These are phyloP conservation scores for Aspidoscelis tigris DNA, from an alignment of 2,113 vertebrate species.

Conservation along the genomic window DNA sequence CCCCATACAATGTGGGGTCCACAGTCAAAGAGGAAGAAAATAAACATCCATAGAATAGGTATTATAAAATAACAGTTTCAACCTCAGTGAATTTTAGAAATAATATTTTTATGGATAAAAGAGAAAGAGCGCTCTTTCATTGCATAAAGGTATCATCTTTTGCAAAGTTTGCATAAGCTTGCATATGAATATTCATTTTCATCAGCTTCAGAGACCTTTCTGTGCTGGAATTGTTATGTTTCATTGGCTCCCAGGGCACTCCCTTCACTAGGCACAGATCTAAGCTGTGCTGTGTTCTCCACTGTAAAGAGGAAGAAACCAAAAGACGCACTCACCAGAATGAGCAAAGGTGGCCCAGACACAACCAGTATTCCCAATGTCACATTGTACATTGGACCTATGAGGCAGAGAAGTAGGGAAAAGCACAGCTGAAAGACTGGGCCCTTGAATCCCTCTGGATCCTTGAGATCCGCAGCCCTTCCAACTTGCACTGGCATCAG, in stretches of 20 bases:
- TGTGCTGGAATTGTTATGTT: not conserved
- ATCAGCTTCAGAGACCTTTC: not conserved
- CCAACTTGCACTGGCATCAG: no score
- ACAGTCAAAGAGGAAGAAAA: conserved; percentile 2
- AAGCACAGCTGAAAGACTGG: no score
- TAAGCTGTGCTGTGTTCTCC: no score
- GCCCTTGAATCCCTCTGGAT: no score
- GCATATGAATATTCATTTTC: not conserved
- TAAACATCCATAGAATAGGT: conserved; percentile 19
- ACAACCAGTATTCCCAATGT: no score
- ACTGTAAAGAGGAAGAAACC: no score
- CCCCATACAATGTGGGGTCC: conserved; percentile 25
- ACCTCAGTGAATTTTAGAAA: conserved; percentile 39
- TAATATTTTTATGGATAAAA: no score
- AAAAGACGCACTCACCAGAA: no score
- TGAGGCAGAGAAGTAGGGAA: no score
- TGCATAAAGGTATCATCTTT: not conserved
- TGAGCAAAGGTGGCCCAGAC: no score
- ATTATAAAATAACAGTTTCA: conserved; percentile 32
- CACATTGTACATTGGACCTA: no score
- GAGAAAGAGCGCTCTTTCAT: not conserved
- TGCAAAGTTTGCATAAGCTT: not conserved
- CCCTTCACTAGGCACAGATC: not conserved
- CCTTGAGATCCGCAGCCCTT: no score
- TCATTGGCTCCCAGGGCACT: not conserved